A percentile compares a stretch with the other conserved stretches of the same genome.
phyloP scores from a whole-genome alignment of 2,113 vertebrate genomes.

The Corapipo altera region DNA sequence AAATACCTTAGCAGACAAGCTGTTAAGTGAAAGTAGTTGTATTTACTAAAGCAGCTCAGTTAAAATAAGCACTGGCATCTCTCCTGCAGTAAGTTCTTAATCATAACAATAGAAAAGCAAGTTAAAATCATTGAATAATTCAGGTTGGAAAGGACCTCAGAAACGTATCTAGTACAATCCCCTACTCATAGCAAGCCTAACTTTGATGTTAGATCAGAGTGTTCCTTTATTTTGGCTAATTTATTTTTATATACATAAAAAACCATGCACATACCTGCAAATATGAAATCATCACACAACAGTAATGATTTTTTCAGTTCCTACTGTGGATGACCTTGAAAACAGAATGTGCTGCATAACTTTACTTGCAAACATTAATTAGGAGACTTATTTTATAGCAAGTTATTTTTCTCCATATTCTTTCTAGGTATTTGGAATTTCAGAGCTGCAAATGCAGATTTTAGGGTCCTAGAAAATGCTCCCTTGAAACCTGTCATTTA shows the following conservation, averaged over 20 bases:
- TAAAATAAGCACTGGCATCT: neutral
- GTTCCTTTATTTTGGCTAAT: neutral
- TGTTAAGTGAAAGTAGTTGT: neutral
- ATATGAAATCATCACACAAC: neutral
- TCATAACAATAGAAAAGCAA: neutral
- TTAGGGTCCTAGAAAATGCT: neutral
- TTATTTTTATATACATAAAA: neutral
- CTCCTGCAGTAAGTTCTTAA: neutral
- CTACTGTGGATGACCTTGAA: neutral
- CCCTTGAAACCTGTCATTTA: neutral
- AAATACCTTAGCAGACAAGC: neutral
- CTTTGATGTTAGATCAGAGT: neutral
- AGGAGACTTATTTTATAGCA: neutral
- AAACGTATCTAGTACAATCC: accelerated
- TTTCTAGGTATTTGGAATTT: neutral
- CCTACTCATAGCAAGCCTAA: neutral
- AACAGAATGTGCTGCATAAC: neutral
- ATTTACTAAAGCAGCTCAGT: neutral
- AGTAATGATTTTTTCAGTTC: neutral
- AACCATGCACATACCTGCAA: neutral
- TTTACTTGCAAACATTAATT: neutral
- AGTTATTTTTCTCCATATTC: neutral
- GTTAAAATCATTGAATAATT: neutral
- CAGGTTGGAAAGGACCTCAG: neutral
- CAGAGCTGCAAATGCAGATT: neutral